Base-by-base conservation (phyloP, 2,113 vertebrate species). In the Bucco capensis region DNA sequence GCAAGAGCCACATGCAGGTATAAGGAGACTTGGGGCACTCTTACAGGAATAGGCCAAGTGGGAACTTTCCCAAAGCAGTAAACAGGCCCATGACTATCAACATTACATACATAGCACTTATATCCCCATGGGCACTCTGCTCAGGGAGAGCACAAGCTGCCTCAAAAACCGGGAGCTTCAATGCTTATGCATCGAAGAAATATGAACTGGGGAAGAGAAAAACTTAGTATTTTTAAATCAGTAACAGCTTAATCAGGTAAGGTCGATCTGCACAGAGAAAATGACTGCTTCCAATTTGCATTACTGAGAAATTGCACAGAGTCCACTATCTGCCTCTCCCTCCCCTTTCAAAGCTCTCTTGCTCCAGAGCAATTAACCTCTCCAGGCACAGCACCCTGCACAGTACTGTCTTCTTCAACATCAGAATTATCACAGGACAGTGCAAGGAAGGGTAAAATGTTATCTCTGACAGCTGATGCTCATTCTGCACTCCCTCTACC, bases 91-190 rank as follows among this genome's bases (percentile, higher is more conserved):
- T 1, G 4, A 28, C 65, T 74, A 27, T 33, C 66, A 47, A 5
- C 2, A 13, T 35, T 12, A 30, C 38, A 64, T 0, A 72, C 22
- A 21, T 8, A 60, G 30, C 17, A 28, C 8, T 49, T 47, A 18
- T 3, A 50, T 17, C 6, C 44, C 38, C 19, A 23, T 3, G 6
- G 10, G 3, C 2, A 1, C 10, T 8, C 16, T 23, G 22, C 60
- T 66, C 28, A 5, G 0, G 19, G 4, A 79, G 8, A 72, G n/a
- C 33, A 82, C 57, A 53, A 70, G 77, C 50, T 61, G 30, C 25
- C 33, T 61, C 37, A 56, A 54, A 71, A 19, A 30, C 57, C 28
- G 66, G 31, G 19, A 64, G 65, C 40, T 75, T 77, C 44, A 19
- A 37, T 22, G 27, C 19, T 2, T 5, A 22, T 8, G 5, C 31